Percentiles rank a stretch among this genome's conserved stretches.
Evolutionary conservation across 2,797 vertebrate genomes (phyloP).

Genomic region (Micromesistius poutassou): DNA sequence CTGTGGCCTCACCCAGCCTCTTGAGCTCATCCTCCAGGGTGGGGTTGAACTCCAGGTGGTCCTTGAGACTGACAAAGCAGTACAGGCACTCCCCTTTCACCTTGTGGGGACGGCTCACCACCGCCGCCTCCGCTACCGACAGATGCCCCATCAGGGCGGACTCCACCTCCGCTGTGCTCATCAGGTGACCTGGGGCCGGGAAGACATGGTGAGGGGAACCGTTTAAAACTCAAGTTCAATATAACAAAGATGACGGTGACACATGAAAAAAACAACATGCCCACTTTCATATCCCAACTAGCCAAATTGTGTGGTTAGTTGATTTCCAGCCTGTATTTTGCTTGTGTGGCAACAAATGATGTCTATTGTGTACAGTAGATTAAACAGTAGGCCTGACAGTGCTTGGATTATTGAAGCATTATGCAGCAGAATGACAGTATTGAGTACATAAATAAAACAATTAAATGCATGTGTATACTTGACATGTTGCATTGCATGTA

Average conservation of each 20-base stretch:
- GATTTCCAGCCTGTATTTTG: too few relatives aligned
- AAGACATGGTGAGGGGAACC: too few relatives aligned
- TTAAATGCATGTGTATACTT: background rate
- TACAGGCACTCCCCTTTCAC: constrained; percentile 80
- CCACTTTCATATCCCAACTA: too few relatives aligned
- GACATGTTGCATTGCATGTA: background rate
- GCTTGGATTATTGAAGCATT: too few relatives aligned
- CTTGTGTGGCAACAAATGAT: too few relatives aligned
- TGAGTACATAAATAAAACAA: background rate
- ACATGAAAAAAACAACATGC: too few relatives aligned
- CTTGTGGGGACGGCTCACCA: constrained; percentile 72
- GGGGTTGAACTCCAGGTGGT: constrained; percentile 68
- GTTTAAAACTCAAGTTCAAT: too few relatives aligned
- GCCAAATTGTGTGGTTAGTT: too few relatives aligned
- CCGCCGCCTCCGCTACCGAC: constrained; percentile 70
- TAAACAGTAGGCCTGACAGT: too few relatives aligned
- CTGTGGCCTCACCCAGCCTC: constrained; percentile 63
- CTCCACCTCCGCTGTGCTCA: constrained; percentile 81
- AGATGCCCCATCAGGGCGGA: constrained; percentile 69
- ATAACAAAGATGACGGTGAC: too few relatives aligned
- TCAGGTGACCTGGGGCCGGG: constrained; percentile 71
- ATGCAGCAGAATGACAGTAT: background rate
- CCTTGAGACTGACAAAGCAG: constrained; percentile 77
- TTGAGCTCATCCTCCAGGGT: constrained; percentile 71
- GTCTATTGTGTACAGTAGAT: too few relatives aligned